A percentile compares a stretch with the other conserved stretches of the same genome.
Conservation (phyloP, 2,888 invertebrate genomes). For the Thelaira solivaga region DNA sequence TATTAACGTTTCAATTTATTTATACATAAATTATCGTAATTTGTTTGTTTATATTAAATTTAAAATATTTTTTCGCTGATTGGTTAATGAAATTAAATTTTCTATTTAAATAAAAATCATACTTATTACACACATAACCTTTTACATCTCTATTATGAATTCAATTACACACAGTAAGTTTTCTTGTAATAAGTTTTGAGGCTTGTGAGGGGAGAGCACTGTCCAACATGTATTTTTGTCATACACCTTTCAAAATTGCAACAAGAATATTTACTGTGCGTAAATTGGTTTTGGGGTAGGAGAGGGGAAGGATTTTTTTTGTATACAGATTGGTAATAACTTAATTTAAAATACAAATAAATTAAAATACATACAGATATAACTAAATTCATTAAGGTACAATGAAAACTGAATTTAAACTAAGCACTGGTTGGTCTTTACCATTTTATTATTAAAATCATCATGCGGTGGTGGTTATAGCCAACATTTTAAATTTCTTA, state of each 20-base stretch:
- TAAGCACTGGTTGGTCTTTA: conserved; percentile 49
- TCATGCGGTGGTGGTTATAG: conserved; percentile 4
- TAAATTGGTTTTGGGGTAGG: no score
- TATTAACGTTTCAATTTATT: conserved; percentile 44
- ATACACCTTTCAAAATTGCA: no score
- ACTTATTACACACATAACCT: conserved; percentile 48
- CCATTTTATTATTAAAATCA: background rate
- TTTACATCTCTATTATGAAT: conserved; percentile 43
- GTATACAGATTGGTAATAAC: conserved; percentile 4
- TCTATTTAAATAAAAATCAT: conserved; percentile 60
- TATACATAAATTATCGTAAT: conserved; percentile 36
- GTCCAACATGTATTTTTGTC: no score
- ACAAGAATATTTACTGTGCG: no score
- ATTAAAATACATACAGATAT: conserved; percentile 54
- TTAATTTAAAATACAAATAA: conserved; percentile 53
- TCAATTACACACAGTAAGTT: no score
- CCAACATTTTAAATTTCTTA: conserved; percentile 8
- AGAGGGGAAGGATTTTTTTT: background rate
- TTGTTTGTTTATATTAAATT: conserved; percentile 37
- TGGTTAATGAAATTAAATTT: conserved; percentile 57
- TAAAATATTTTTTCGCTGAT: conserved; percentile 23
- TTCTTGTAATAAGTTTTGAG: no score
- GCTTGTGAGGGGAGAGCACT: no score
- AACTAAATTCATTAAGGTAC: conserved; percentile 60
- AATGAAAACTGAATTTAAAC: conserved; percentile 58